phyloP scores from a whole-genome alignment of 2,797 vertebrate genomes.

The Serranus cabrilla region DNA sequence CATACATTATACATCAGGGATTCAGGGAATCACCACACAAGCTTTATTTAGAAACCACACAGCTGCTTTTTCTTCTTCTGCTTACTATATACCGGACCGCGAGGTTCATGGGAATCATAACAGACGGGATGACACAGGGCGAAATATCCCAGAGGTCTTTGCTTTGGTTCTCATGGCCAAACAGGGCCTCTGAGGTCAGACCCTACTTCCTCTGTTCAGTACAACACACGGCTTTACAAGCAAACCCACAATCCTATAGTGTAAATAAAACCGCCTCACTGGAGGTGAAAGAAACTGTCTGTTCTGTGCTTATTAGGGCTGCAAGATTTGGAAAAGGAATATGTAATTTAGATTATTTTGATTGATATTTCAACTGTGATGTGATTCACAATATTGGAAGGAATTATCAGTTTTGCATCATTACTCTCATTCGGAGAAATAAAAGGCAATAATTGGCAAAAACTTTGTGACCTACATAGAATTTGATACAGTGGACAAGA shows the following conservation, averaged over 20 bases:
- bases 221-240: conserved; percentile 66
- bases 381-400: no score
- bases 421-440: no score
- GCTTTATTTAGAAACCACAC: conserved; percentile 60
- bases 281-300: not conserved
- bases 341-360: no score
- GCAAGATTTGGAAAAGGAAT: no score
- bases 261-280: conserved; percentile 58
- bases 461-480: no score
- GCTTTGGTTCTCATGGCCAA: conserved; percentile 81
- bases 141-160: conserved; percentile 76
- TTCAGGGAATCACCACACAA: conserved; percentile 27
- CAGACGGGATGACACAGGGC: conserved; percentile 66
- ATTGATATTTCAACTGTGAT: no score
- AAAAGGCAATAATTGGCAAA: no score
- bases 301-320: not conserved
- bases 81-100: conserved; percentile 48
- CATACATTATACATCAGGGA: not conserved
- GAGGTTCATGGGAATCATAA: conserved; percentile 83
- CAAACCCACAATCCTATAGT: conserved; percentile 58
- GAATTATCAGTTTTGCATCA: no score
- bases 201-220: conserved; percentile 74
- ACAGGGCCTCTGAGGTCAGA: conserved; percentile 76
- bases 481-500: no score
- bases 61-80: conserved; percentile 61